phyloP scores from a whole-genome alignment of 2,113 vertebrate genomes.

The Ahaetulla prasina region DNA sequence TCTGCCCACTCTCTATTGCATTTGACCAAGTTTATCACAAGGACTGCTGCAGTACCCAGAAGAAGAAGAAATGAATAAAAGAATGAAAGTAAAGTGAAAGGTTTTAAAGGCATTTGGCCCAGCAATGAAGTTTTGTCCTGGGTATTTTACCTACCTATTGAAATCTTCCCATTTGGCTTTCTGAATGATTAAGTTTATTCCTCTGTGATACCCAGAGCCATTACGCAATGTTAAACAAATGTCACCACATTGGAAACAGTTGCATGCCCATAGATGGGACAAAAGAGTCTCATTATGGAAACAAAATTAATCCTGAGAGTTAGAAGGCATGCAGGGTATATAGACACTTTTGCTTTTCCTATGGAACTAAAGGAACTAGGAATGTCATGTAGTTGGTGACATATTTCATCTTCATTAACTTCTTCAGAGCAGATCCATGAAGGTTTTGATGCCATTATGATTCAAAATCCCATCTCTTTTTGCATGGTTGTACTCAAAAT shows the following conservation, averaged over 20 bases:
- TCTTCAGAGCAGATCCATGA: background rate
- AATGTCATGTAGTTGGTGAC: background rate
- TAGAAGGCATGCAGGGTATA: background rate
- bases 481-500: constrained; percentile 23
- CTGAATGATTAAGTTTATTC: constrained; percentile 32
- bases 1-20: background rate
- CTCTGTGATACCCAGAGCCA: constrained; percentile 25
- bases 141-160: background rate
- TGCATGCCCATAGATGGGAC: background rate
- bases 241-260: constrained; percentile 10
- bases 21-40: background rate
- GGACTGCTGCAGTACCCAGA: background rate
- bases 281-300: background rate
- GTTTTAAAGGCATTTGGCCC: constrained; percentile 2
- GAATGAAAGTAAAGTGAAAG: too few species aligned
- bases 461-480: background rate
- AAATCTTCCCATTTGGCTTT: constrained; percentile 17
- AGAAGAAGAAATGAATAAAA: background rate
- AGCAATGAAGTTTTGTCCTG: background rate
- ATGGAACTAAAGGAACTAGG: background rate
- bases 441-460: background rate
- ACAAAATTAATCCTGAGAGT: background rate
- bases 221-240: constrained; percentile 21
- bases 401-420: constrained; percentile 7
- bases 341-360: background rate